Percentiles rank a stretch among this genome's conserved stretches.
These are phyloP conservation scores for Dichetophora obliterata DNA, from an alignment of 2,888 invertebrate genomes.

Conservation along the genomic window DNA sequence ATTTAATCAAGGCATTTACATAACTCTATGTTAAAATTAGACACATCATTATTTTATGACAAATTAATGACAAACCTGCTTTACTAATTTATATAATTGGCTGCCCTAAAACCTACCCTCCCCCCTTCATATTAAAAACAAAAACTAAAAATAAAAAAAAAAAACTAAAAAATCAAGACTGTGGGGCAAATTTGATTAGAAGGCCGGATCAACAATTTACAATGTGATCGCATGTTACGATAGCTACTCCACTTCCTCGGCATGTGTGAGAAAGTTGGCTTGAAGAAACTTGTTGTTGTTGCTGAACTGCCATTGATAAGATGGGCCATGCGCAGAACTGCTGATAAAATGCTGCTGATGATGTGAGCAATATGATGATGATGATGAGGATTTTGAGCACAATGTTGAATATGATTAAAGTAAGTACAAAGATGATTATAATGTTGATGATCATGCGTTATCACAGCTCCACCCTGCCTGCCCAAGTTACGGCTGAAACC, in stretches of 20 bases:
- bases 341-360: neutral
- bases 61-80: neutral
- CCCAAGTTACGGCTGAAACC: neutral
- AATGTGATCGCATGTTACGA: slow-evolving; percentile 1
- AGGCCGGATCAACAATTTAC: neutral
- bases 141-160: neutral
- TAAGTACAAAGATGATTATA: neutral
- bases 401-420: neutral
- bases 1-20: too few species aligned
- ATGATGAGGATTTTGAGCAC: neutral
- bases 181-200: neutral
- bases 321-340: too few species aligned
- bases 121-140: neutral
- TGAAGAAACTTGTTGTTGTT: slow-evolving; percentile 19
- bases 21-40: too few species aligned
- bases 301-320: slow-evolving; percentile 15
- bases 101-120: neutral
- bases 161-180: neutral
- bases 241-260: neutral
- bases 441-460: slow-evolving; percentile 48
- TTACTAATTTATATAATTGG: slow-evolving; percentile 1
- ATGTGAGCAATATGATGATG: neutral
- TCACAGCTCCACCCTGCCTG: slow-evolving; percentile 51
- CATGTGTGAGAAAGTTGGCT: neutral
- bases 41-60: too few species aligned